A percentile compares a stretch with the other conserved stretches of the same genome.
Evolutionary conservation across 2,797 vertebrate species (phyloP).

Genomic region (Halcyon smyrnensis): DNA sequence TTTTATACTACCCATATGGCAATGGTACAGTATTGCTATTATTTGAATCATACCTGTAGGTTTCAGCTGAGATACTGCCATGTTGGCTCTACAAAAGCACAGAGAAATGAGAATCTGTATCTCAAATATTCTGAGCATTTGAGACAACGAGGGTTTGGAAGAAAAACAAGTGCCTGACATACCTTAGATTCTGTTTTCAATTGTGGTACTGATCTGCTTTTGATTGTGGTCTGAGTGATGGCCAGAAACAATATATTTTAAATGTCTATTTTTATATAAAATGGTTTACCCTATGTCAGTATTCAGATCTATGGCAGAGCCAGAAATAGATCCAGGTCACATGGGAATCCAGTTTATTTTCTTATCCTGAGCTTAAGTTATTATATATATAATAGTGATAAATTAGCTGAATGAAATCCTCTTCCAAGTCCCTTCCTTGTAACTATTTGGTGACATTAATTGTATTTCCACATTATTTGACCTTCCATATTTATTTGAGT

Average conservation of each 20-base stretch:
- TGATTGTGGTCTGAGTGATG: background rate
- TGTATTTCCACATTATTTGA: background rate
- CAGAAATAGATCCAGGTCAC: background rate
- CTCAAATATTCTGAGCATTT: background rate
- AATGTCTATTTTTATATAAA: background rate
- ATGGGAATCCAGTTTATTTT: conserved; percentile 34
- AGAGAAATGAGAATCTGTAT: background rate
- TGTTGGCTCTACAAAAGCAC: background rate
- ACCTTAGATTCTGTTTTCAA: background rate
- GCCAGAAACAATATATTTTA: background rate
- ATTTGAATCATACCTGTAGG: background rate
- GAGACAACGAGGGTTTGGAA: background rate
- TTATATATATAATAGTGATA: background rate
- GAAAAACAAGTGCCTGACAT: background rate
- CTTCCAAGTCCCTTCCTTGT: background rate
- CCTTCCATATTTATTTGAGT: background rate
- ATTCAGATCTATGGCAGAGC: background rate
- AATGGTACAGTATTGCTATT: background rate
- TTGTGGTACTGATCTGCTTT: background rate
- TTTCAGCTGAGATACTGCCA: background rate
- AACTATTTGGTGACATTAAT: background rate
- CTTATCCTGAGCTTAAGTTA: background rate
- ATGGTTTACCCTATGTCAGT: background rate
- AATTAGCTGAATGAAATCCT: background rate
- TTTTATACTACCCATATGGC: background rate